Conservation (phyloP, 2,113 vertebrate species). For the Micromys minutus region DNA sequence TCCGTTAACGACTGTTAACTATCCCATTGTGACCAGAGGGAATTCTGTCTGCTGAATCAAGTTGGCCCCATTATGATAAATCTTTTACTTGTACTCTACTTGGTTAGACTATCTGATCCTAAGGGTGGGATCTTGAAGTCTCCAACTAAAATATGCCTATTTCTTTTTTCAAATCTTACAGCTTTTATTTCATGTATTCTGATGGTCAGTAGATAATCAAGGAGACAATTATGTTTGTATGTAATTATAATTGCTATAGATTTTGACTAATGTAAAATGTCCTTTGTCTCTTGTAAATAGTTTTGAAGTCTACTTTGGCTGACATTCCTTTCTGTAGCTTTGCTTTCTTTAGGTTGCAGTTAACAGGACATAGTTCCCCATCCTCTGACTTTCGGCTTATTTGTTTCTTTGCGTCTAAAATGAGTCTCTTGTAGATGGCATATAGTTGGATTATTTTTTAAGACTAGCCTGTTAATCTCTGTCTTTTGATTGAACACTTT, state of each 20-base stretch:
- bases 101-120: not conserved
- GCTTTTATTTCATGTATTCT: not conserved
- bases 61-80: not conserved
- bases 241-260: not conserved
- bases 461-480: not conserved
- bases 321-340: not conserved
- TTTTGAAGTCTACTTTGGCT: not conserved
- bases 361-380: not conserved
- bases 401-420: not conserved
- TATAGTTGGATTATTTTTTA: not conserved
- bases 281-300: not conserved
- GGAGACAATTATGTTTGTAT: not conserved
- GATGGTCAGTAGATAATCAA: not conserved
- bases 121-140: not conserved
- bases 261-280: not conserved
- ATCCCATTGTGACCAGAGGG: not conserved
- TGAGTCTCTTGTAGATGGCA: constrained; percentile 1
- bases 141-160: not conserved
- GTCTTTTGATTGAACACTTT: not conserved
- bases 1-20: not conserved
- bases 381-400: not conserved
- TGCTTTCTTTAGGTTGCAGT: not conserved
- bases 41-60: not conserved
- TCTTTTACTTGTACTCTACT: not conserved
- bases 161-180: not conserved